These are phyloP conservation scores for Sinonovacula constricta DNA, from an alignment of 1,140 invertebrate genomes.

Conservation along the genomic window DNA sequence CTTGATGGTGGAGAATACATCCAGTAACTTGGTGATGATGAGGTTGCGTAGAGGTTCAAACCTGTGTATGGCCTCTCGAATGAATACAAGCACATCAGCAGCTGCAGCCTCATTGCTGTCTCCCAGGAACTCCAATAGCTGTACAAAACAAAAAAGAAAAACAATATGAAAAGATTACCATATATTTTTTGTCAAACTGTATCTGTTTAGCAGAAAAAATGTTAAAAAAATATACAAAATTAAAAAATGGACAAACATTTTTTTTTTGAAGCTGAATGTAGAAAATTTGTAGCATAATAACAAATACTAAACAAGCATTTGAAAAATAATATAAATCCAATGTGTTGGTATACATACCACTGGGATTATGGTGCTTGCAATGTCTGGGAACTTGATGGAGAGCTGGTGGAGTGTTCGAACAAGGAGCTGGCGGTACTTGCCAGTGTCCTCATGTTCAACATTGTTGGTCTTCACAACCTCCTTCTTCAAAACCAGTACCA, in stretches of 20 bases:
- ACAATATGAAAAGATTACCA: too few relatives aligned
- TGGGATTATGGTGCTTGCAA: conserved; percentile 93
- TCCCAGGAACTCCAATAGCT: conserved; percentile 95
- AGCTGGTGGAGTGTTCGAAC: conserved; percentile 97
- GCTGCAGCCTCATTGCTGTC: conserved; percentile 97
- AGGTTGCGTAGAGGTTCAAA: conserved; percentile 89
- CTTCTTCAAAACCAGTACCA: conserved; percentile 96
- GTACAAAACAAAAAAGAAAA: too few relatives aligned
- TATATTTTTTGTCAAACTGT: too few relatives aligned
- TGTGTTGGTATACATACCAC: conserved; percentile 83
- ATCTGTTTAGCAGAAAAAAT: too few relatives aligned
- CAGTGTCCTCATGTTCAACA: conserved; percentile 94
- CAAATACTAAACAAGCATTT: too few relatives aligned
- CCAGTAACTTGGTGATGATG: conserved; percentile 87
- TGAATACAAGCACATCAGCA: conserved; percentile 95
- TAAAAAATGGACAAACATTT: too few relatives aligned
- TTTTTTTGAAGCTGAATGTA: too few relatives aligned
- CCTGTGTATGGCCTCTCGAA: conserved; percentile 95
- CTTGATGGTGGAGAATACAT: conserved; percentile 88
- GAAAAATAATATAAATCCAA: too few relatives aligned
- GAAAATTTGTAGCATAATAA: too few relatives aligned
- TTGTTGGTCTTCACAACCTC: conserved; percentile 82
- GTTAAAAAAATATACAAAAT: too few relatives aligned
- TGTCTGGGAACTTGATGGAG: conserved; percentile 98
- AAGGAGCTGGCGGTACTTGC: conserved; percentile 96